phyloP scores from a whole-genome alignment of 2,113 vertebrate genomes.

The Columba livia region DNA sequence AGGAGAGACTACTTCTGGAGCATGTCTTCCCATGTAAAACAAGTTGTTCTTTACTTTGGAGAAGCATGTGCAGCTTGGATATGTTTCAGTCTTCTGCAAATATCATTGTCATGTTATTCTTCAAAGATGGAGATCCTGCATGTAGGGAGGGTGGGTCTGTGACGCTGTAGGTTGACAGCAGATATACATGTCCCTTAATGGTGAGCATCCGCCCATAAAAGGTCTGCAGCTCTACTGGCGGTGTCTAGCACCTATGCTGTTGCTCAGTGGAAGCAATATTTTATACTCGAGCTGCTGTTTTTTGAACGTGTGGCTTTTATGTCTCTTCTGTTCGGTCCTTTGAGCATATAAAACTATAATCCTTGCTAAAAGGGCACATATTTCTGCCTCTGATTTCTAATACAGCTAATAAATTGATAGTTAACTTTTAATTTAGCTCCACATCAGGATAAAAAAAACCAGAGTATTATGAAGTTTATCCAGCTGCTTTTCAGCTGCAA shows the following conservation, averaged over 20 bases:
- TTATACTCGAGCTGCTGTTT: background rate
- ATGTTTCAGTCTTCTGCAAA: background rate
- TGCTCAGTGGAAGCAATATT: background rate
- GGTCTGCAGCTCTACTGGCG: background rate
- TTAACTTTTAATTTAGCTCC: background rate
- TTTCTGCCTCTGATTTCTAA: background rate
- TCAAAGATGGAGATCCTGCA: background rate
- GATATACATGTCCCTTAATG: background rate
- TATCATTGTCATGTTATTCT: background rate
- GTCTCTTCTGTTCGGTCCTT: background rate
- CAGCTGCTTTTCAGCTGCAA: background rate
- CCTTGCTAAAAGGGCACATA: background rate
- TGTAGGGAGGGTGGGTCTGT: rapidly evolving
- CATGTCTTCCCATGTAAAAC: background rate
- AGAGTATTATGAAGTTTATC: background rate
- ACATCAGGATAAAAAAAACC: background rate
- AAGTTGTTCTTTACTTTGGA: background rate
- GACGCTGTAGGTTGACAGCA: background rate
- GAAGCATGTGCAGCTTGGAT: background rate
- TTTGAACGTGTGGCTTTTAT: background rate
- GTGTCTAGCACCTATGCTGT: background rate
- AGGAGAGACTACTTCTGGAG: background rate
- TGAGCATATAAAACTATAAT: background rate
- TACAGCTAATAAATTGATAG: background rate
- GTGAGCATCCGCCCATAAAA: background rate